A percentile compares a stretch with the other conserved stretches of the same genome.
Conservation (phyloP, 2,797 vertebrate species). For the Cuniculus paca region DNA sequence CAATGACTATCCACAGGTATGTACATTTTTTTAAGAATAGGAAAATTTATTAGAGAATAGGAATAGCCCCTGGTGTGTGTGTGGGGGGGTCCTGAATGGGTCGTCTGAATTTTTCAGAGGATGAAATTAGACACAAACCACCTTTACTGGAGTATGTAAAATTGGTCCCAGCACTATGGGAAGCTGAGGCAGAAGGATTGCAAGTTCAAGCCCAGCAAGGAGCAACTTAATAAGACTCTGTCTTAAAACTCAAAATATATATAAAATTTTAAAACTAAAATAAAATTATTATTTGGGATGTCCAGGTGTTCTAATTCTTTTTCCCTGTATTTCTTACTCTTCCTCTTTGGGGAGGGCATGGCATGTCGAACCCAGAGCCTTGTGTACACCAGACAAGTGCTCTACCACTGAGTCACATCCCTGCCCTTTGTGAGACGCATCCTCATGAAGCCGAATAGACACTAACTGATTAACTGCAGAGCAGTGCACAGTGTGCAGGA, state of each 20-base stretch:
- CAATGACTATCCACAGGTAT: neutral
- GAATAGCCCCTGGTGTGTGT: neutral
- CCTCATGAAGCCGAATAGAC: neutral
- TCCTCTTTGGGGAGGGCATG: neutral
- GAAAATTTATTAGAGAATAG: neutral
- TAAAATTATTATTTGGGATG: neutral
- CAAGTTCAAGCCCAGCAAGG: neutral
- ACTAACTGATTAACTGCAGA: conserved; percentile 1
- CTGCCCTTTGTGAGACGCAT: neutral
- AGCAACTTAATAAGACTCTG: neutral
- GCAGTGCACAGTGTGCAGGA: neutral
- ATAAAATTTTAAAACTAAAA: neutral
- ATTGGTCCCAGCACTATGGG: neutral
- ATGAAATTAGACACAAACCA: neutral
- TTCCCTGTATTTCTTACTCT: neutral
- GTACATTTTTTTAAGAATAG: neutral
- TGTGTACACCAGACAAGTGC: neutral
- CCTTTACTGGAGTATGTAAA: conserved; percentile 23
- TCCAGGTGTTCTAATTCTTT: neutral
- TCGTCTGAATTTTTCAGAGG: neutral
- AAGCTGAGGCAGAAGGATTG: neutral
- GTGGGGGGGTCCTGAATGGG: neutral
- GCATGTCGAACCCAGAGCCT: neutral
- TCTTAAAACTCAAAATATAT: neutral
- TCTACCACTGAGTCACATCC: neutral